These are phyloP conservation scores for Centropus unirufus DNA, from an alignment of 2,113 vertebrate species.

Conservation along the genomic window DNA sequence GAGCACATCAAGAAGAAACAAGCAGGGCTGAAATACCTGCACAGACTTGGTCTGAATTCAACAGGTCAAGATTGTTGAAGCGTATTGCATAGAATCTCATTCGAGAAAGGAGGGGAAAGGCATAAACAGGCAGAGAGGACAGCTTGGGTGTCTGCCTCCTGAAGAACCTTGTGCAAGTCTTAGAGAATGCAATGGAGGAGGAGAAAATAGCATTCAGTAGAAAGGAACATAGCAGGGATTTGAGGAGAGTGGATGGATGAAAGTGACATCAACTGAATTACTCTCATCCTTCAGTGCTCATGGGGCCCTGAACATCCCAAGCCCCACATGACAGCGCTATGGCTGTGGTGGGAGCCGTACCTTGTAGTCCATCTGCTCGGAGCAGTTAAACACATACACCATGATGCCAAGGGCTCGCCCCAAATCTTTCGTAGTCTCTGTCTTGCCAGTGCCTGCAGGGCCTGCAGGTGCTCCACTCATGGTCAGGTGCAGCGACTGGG, in stretches of 20 bases:
- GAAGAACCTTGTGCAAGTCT: background rate
- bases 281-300: background rate
- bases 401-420: conserved; percentile 92
- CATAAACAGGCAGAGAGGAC: background rate
- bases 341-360: conserved; percentile 36
- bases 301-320: rapidly evolving
- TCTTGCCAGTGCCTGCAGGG: conserved; percentile 95
- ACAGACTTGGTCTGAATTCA: background rate
- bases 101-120: background rate
- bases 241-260: background rate
- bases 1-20: rapidly evolving
- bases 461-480: conserved; percentile 95
- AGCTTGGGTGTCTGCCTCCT: background rate
- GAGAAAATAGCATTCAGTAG: background rate
- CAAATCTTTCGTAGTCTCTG: conserved; percentile 95
- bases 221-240: background rate
- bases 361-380: conserved; percentile 99
- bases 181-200: background rate
- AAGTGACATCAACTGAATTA: background rate
- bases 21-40: background rate
- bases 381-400: conserved; percentile 99
- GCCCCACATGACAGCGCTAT: rapidly evolving
- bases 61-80: background rate
- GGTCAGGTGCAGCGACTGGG: conserved; percentile 92
- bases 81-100: background rate